These are phyloP conservation scores for Shinisaurus crocodilurus DNA, from an alignment of 2,113 vertebrate genomes.

Conservation along the genomic window DNA sequence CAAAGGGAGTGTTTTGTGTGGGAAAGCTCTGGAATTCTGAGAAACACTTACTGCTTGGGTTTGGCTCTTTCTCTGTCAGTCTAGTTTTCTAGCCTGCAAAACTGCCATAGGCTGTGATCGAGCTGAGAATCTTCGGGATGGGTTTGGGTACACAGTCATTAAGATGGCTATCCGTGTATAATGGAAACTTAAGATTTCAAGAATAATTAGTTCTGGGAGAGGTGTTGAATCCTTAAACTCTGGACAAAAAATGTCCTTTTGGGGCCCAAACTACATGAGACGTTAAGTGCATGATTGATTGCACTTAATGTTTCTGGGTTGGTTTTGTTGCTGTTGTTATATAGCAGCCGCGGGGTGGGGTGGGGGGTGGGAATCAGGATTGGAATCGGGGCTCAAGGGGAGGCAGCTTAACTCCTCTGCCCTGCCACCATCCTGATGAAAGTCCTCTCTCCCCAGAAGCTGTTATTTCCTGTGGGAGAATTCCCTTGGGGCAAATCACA, in stretches of 20 bases:
- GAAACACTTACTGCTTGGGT: background rate
- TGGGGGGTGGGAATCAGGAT: background rate
- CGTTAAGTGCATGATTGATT: background rate
- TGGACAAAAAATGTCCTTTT: background rate
- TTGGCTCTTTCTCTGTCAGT: conserved; percentile 41
- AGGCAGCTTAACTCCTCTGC: background rate
- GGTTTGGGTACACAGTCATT: background rate
- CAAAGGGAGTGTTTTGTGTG: conserved; percentile 38
- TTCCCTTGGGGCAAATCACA: background rate
- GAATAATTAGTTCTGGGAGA: background rate
- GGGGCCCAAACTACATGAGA: background rate
- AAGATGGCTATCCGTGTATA: background rate
- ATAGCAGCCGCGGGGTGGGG: background rate
- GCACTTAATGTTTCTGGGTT: background rate
- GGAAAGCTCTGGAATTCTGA: conserved; percentile 25
- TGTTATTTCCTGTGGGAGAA: background rate
- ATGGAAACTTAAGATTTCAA: background rate
- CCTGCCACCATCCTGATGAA: background rate
- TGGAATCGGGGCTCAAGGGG: background rate
- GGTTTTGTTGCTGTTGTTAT: background rate
- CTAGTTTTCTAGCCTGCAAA: background rate
- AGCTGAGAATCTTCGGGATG: background rate
- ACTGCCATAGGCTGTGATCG: conserved; percentile 6
- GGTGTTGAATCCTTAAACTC: background rate
- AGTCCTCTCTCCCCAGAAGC: background rate